Base-by-base conservation (phyloP, 1,140 invertebrate species). In the Philopotamus ludificatus region DNA sequence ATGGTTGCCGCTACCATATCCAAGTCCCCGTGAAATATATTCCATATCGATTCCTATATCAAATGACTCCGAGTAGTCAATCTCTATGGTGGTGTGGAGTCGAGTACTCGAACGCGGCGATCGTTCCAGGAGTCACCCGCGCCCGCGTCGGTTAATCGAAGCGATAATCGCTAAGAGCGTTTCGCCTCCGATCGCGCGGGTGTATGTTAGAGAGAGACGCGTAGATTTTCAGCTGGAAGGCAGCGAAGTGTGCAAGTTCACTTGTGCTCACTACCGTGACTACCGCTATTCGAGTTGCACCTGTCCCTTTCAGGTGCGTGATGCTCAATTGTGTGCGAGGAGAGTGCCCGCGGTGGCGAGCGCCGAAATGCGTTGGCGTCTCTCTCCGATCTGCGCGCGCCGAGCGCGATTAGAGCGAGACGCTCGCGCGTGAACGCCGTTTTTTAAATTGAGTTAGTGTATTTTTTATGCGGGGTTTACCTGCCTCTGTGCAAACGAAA, bases 211-310 rank as follows among this genome's bases (percentile, higher is more conserved):
- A 41, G 20, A 44, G 39, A 45, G 45, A 16, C 9, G 15, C 28
- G 15, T 15, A 20, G 22, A 28, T 41, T 20, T 20, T n/a, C n/a
- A n/a, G n/a, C n/a, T n/a, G n/a, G n/a, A n/a, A n/a, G n/a, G n/a
- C n/a, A n/a, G n/a, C n/a, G n/a, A n/a, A n/a, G n/a, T 73, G 74
- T 78, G 74, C 77, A 81, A 79, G 79, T 78, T 80, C 79, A 79
- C 77, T 77, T 79, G 77, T 79, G 79, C 76, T 80, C 76, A 79
- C 79, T 80, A 80, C 77, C 74, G 79, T 78, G 79, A 81, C 79
- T 78, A 28, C 74, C 75, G 75, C 75, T 73, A 71, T 72, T 75
- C 73, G 74, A 77, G 77, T 73, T 75, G 74, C 77, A 77, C 75
- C 77, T 77, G 78, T 80, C 79, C 76, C 76, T 79, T 78, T 81